Evolutionary conservation across 2,888 invertebrate species (phyloP), one percentile per base, ranked within the genome.

Genomic region (Dolichomitus sp.): DNA sequence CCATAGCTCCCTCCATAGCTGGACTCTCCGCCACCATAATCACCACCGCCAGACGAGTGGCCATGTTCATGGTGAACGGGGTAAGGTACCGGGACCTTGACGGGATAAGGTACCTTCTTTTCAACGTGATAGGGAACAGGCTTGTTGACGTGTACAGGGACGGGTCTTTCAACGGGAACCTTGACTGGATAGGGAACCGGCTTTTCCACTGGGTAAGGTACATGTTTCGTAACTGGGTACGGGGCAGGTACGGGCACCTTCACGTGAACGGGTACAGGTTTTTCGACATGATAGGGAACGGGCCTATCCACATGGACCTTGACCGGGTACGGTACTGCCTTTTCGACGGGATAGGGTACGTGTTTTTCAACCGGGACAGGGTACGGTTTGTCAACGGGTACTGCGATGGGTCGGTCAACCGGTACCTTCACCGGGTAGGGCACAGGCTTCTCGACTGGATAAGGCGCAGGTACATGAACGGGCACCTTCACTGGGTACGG

Each of bases 281-380:
- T 97, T 84, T 97, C 97, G 2, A 97, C 97, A 83, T 96, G 96
- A 17, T 96, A 96, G 7, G 97, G 96, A 5, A 97, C 95, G 54
- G 96, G 97, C 89, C 96, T 95, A 61, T 97, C 92, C 0, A 93
- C 92, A 52, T 90, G 91, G 3, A 93, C 92, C 85, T 93, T 93
- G 12, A 92, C 92, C 0, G 93, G 92, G 30, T 92, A 92, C 0
- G 91, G 92, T 4, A 90, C 89, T 0, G 84, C 76, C 59, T 86
- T 97, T 88, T 96, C 96, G 0, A 97, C 96, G 0, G 93, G 92
- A 54, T 90, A 90, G 33, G 83, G 97, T 77, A 97, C 96, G 77
- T 95, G 96, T 92, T 97, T 97, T 88, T 97, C 97, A 0, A 97
- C 96, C 66, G 95, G 96, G 0, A 96, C 96, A 1, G 97, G 96